These are phyloP conservation scores for Amitus sp. DNA, from an alignment of 2,888 invertebrate species.

Conservation along the genomic window DNA sequence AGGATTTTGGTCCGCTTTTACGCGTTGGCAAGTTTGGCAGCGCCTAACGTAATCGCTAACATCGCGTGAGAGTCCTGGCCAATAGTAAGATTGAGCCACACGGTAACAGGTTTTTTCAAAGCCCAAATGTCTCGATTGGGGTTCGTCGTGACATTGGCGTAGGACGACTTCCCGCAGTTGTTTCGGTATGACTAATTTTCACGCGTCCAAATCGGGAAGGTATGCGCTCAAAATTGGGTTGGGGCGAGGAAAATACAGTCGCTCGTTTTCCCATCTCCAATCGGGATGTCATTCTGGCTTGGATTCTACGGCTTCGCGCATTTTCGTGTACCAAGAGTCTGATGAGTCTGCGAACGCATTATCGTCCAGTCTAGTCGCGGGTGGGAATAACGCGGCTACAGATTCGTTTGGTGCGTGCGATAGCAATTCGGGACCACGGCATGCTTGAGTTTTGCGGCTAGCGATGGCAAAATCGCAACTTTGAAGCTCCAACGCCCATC, in stretches of 20 bases:
- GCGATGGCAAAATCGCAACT: conserved; percentile 11
- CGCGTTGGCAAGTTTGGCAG: conserved; percentile 8
- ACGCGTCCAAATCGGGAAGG: conserved; percentile 7
- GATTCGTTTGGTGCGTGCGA: no score
- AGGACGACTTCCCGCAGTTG: neutral
- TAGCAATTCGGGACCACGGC: no score
- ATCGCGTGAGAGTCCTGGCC: conserved; percentile 10
- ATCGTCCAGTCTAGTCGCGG: neutral
- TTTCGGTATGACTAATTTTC: conserved; percentile 13
- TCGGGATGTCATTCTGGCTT: conserved; percentile 2
- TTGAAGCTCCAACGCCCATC: conserved; percentile 30
- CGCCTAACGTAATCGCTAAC: neutral
- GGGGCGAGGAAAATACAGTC: conserved; percentile 1
- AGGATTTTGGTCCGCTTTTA: conserved; percentile 8
- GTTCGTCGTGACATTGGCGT: neutral
- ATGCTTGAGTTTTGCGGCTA: no score
- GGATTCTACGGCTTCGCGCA: neutral
- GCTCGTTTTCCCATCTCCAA: conserved; percentile 7
- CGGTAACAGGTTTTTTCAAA: conserved; percentile 4
- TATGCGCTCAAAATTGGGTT: conserved; percentile 3
- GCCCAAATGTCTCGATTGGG: conserved; percentile 10
- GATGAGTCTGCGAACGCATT: neutral
- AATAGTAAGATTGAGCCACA: conserved; percentile 9
- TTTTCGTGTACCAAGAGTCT: conserved; percentile 7
- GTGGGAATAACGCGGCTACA: no score